Conservation (phyloP, 37 sponge, comb jelly and placozoan genomes). For the Hormiphora californensis region DNA sequence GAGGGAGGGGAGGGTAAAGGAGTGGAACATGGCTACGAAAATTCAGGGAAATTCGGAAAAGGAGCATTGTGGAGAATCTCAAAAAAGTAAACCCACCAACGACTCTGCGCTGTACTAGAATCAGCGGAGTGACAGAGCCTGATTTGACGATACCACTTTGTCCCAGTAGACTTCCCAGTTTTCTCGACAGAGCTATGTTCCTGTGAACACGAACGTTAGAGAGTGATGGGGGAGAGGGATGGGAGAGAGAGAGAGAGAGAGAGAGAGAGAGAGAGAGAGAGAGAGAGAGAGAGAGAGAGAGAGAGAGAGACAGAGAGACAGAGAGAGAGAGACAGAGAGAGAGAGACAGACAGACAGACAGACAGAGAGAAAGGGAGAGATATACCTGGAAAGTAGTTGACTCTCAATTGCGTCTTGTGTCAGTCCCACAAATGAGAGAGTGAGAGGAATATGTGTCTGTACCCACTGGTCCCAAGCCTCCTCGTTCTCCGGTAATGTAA, state of each 20-base stretch:
- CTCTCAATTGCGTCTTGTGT: constrained; percentile 4
- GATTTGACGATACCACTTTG: background rate
- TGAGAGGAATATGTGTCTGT: background rate
- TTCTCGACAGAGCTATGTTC: background rate
- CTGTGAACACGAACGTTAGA: too few species aligned
- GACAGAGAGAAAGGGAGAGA: too few species aligned
- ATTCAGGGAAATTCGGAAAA: background rate
- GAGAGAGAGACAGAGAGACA: too few species aligned
- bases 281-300: too few species aligned
- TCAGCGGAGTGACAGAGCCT: background rate
- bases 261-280: too few species aligned
- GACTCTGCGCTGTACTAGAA: constrained; percentile 9
- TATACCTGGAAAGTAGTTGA: background rate
- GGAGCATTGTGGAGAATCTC: too few species aligned
- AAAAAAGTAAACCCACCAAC: constrained; percentile 10
- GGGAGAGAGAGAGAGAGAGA: too few species aligned
- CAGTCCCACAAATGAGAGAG: background rate
- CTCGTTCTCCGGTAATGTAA: background rate
- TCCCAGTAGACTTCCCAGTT: background rate
- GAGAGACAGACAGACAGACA: too few species aligned
- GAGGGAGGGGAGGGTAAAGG: background rate
- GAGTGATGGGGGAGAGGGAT: too few species aligned
- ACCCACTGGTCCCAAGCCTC: constrained; percentile 29
- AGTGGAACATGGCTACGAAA: too few species aligned
- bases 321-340: too few species aligned